Percentiles rank a stretch among this genome's conserved stretches.
phyloP scores from a whole-genome alignment of 92 coral and sea anemone species.

The Phymanthus crucifer region DNA sequence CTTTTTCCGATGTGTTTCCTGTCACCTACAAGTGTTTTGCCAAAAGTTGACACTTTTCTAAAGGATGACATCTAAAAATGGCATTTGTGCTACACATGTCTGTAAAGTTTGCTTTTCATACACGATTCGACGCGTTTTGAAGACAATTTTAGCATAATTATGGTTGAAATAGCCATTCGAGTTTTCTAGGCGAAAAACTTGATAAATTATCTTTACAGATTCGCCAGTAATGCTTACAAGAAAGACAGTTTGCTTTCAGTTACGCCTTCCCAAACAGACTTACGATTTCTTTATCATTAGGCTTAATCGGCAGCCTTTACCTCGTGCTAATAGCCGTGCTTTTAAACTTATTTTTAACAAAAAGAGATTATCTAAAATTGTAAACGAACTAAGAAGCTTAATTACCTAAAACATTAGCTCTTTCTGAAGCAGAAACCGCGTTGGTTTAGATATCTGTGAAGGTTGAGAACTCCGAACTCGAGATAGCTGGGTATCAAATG shows the following conservation, averaged over 20 bases:
- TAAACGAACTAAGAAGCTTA: background rate
- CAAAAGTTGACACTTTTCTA: background rate
- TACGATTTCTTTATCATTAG: background rate
- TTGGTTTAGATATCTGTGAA: background rate
- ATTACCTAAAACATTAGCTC: background rate
- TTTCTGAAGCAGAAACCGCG: background rate
- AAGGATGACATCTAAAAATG: background rate
- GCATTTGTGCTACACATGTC: background rate
- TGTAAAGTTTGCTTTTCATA: background rate
- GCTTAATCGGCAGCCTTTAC: background rate
- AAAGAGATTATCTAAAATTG: background rate
- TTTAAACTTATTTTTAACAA: background rate
- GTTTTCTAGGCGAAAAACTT: background rate
- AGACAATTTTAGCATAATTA: slow-evolving; percentile 1
- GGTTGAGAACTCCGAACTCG: background rate
- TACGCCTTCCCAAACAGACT: background rate
- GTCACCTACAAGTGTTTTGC: background rate
- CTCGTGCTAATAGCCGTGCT: background rate
- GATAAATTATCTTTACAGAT: background rate
- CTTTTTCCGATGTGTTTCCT: background rate
- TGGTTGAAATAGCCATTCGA: background rate
- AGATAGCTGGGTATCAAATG: background rate
- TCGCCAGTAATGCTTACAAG: background rate
- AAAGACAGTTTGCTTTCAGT: background rate
- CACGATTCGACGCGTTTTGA: background rate